Evolutionary conservation across 2,797 vertebrate species (phyloP).

Genomic region (Characodon lateralis): DNA sequence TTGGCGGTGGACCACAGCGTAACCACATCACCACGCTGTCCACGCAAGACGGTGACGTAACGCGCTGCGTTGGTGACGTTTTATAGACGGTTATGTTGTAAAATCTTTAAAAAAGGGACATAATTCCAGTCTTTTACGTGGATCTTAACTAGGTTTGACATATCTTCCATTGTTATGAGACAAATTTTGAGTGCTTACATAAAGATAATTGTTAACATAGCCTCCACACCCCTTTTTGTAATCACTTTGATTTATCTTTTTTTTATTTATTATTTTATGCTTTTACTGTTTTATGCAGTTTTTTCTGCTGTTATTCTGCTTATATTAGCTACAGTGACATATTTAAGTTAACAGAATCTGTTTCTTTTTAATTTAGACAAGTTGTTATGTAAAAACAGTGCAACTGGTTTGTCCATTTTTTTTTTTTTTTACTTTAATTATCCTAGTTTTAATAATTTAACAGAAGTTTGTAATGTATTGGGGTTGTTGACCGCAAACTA

Average conservation of each 20-base stretch:
- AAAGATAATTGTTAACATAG: too few relatives aligned
- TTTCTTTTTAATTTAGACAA: background rate
- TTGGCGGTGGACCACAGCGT: slow-evolving; percentile 71
- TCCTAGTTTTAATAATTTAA: background rate
- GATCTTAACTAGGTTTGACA: too few relatives aligned
- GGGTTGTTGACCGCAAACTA: background rate
- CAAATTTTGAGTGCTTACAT: too few relatives aligned
- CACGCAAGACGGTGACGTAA: slow-evolving; percentile 44
- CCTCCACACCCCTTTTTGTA: background rate
- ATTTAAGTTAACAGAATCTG: background rate
- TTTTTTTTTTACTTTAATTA: background rate
- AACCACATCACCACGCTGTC: slow-evolving; percentile 39
- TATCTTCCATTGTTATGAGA: too few relatives aligned
- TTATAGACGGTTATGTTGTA: background rate
- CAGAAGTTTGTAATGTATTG: background rate
- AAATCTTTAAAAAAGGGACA: too few relatives aligned
- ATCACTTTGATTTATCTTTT: background rate
- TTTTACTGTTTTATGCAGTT: background rate
- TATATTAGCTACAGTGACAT: too few relatives aligned
- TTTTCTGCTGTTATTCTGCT: background rate
- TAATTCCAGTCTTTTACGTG: too few relatives aligned
- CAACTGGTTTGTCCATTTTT: background rate
- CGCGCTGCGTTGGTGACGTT: background rate
- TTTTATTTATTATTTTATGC: background rate
- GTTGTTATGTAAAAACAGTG: background rate